These are phyloP conservation scores for Linyphia triangularis DNA, from an alignment of 2,888 invertebrate genomes.

Conservation along the genomic window DNA sequence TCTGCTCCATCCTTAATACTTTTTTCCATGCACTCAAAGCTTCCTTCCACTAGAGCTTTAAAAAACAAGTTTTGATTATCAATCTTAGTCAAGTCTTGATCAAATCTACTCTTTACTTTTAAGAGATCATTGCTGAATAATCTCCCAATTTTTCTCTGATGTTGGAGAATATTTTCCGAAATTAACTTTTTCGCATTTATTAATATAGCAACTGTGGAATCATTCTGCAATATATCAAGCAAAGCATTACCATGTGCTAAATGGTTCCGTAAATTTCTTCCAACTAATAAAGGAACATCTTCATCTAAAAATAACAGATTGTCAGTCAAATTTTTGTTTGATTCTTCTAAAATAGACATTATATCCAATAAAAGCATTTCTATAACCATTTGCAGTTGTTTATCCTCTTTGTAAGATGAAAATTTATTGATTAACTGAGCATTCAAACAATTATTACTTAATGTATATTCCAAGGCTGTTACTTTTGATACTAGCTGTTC, in stretches of 20 bases:
- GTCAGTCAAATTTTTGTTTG: neutral
- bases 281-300: slow-evolving; percentile 10
- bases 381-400: slow-evolving; percentile 15
- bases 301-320: slow-evolving; percentile 22
- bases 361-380: slow-evolving; percentile 49
- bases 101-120: slow-evolving; percentile 12
- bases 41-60: slow-evolving; percentile 7
- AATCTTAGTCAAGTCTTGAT: neutral
- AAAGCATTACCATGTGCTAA: slow-evolving; percentile 52
- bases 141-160: neutral
- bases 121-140: neutral
- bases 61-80: neutral
- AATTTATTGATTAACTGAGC: neutral
- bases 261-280: slow-evolving; percentile 50
- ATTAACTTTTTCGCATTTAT: slow-evolving; percentile 28
- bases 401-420: slow-evolving; percentile 10
- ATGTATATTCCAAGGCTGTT: neutral
- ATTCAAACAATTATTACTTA: slow-evolving; percentile 4
- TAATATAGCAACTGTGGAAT: neutral
- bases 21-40: neutral
- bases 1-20: slow-evolving; percentile 87
- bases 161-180: neutral
- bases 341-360: slow-evolving; percentile 27
- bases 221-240: neutral
- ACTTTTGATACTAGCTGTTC: neutral